Evolutionary conservation across 1,140 invertebrate genomes (phyloP).

Genomic region (Cotesia typhae): DNA sequence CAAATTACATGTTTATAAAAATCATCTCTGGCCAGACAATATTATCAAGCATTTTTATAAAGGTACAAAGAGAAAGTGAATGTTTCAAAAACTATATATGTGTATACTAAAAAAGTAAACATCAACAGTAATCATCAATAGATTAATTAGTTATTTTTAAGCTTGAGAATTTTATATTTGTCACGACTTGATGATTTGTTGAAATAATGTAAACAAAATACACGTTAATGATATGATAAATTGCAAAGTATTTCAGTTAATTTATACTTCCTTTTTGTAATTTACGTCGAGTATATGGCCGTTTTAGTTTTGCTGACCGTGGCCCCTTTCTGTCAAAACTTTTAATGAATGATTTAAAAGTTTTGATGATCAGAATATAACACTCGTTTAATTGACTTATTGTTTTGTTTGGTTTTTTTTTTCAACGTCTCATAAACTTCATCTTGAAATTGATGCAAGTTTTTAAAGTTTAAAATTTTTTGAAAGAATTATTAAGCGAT

Average conservation of each 20-base stretch:
- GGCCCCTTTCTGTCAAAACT: slow-evolving; percentile 26
- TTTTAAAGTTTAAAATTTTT: too few relatives aligned
- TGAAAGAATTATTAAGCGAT: too few relatives aligned
- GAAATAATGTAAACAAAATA: not conserved
- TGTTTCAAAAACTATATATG: not conserved
- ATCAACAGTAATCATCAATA: not conserved
- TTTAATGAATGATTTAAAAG: slow-evolving; percentile 3
- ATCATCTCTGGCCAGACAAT: too few relatives aligned
- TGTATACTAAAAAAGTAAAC: not conserved
- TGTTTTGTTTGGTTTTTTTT: too few relatives aligned
- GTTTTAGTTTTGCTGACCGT: not conserved
- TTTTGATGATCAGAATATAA: too few relatives aligned
- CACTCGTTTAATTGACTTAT: too few relatives aligned
- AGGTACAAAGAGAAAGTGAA: too few relatives aligned
- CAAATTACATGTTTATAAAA: too few relatives aligned
- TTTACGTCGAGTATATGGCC: not conserved
- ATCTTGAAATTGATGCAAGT: too few relatives aligned
- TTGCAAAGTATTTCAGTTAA: slow-evolving; percentile 3
- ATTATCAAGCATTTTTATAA: too few relatives aligned
- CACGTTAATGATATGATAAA: not conserved
- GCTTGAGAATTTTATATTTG: not conserved
- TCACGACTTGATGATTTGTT: not conserved
- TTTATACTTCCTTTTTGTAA: slow-evolving; percentile 23
- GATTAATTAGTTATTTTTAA: not conserved
- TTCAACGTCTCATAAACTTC: too few relatives aligned